Evolutionary conservation across 2,888 invertebrate genomes (phyloP), one percentile per base, ranked within the genome.

Genomic region (Calephelis perditalis): DNA sequence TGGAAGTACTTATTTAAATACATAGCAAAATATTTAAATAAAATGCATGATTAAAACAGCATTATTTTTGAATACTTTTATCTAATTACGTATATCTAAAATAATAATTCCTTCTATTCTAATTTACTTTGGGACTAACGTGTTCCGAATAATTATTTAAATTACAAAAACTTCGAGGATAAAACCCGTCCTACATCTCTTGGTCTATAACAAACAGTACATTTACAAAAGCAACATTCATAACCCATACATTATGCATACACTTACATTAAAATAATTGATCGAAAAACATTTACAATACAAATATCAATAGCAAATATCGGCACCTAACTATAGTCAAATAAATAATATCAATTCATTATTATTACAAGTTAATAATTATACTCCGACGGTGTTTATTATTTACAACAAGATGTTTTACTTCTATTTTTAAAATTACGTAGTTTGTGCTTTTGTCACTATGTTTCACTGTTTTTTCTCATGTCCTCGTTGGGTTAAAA

Each of bases 331-430:
- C 35, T 52, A 52, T 35, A 52, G 35, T 36, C 35, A 52, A 52
- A 52, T 52, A 52, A 52, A 52, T 52, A 52, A 52, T 52, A 52
- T 52, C 52, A 52, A 52, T 52, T 52, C 52, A 35, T 36, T 35
- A 11, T 52, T 35, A 52, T 52, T 40, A 40, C 35, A 35, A 52
- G 35, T 52, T 35, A 52, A 36, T 40, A 40, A 40, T 52, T 36
- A 52, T 35, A 52, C 36, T 5, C 52, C 52, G 52, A 52, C 52
- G 52, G 52, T 36, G 52, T 52, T 52, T 52, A 52, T 52, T 52
- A 52, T 52, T 52, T 52, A 52, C 52, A 36, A 9, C 26, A 26
- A 15, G 3, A 26, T 36, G 11, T 54, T 54, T 52, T 49, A 15
- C 7, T 5, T 49, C 10, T 5, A 10, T 52, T 26, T 26, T 52